Evolutionary conservation across 2,888 invertebrate species (phyloP), one percentile per base, ranked within the genome.

Genomic region (Stenchaetothrips biformis): DNA sequence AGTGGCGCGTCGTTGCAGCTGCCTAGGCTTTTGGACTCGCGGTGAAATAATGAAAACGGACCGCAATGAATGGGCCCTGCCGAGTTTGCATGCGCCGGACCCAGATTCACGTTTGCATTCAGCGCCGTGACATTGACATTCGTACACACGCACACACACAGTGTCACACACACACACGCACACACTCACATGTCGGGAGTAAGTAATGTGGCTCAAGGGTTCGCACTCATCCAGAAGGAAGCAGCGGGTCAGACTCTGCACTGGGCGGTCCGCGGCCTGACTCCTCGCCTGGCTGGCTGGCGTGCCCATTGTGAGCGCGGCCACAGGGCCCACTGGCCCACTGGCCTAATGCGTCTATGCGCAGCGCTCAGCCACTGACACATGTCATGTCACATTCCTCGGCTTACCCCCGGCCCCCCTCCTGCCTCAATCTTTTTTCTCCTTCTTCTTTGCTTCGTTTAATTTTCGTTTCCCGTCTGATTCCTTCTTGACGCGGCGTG

Each of bases 361-460:
- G 37, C 37, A 37, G 37, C 37, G 37, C 67, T 1, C 53, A 53
- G 53, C 9, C 53, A 16, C 18, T 25, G 67, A 25, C 67, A 21
- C 67, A 74, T 21, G 67, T 74, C 67, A 74, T 74, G 67, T 74
- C 67, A 74, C 9, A 25, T 21, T 74, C 67, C 67, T 67, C 67
- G 21, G 67, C 67, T 74, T 25, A 21, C 59, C 59, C 37, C 37
- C 37, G 37, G 37, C 1, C 37, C 37, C 37, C 53, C 11, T 13
- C 53, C 53, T 18, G 16, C 67, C 67, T 74, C 67, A 74, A 74
- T 74, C 67, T n/a, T 74, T 74, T 25, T 74, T 53, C 53, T 53
- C 2, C 16, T 13, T 53, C 37, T 4, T 37, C 37, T 37, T 37
- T 37, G 37, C 37, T 37, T 37, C 37, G 1, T 37, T 37, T 74